Evolutionary conservation across 2,113 vertebrate species (phyloP).

Genomic region (Gyps fulvus): DNA sequence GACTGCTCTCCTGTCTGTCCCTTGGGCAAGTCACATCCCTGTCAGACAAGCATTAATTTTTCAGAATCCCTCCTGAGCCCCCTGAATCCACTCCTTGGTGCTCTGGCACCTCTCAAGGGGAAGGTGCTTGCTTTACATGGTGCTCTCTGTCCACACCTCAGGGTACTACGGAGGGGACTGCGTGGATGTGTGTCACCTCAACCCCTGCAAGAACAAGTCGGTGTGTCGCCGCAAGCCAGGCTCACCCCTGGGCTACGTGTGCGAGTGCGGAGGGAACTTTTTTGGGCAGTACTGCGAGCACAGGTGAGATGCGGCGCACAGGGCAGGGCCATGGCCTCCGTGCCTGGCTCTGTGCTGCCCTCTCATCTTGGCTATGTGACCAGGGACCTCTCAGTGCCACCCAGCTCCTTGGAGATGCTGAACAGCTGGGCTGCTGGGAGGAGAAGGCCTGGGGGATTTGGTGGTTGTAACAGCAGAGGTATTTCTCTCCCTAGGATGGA

Average conservation of each 20-base stretch:
- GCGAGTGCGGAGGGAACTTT: constrained; percentile 89
- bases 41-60: background rate
- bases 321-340: background rate
- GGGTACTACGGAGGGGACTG: constrained; percentile 92
- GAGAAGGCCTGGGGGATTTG: background rate
- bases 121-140: background rate
- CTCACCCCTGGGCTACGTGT: constrained; percentile 86
- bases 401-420: background rate
- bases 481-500: constrained; percentile 80
- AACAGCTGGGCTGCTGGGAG: background rate
- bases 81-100: background rate
- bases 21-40: background rate
- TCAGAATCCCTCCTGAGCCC: background rate
- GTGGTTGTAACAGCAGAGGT: background rate
- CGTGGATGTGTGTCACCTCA: constrained; percentile 88
- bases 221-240: constrained; percentile 86
- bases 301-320: constrained; percentile 75
- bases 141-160: constrained; percentile 42
- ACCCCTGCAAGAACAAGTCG: constrained; percentile 95
- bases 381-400: background rate
- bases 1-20: background rate
- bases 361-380: background rate
- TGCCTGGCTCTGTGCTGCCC: background rate
- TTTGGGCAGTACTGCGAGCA: constrained; percentile 96
- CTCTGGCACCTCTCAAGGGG: background rate